These are phyloP conservation scores for Brienomyrus brachyistius DNA, from an alignment of 2,113 vertebrate species.

Conservation along the genomic window DNA sequence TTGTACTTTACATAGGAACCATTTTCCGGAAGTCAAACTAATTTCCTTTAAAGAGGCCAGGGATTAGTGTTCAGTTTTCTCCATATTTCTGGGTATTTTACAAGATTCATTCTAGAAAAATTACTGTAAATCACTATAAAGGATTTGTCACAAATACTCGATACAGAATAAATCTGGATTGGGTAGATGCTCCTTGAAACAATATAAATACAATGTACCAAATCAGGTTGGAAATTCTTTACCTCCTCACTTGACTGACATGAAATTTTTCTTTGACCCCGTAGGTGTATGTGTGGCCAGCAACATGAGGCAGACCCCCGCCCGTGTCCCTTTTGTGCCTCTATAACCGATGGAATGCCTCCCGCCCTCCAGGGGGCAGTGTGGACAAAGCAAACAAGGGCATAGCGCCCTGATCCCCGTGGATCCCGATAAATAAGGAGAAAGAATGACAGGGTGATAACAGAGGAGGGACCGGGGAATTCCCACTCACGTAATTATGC, in stretches of 20 bases:
- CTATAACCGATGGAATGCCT: not conserved
- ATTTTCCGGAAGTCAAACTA: slow-evolving; percentile 29
- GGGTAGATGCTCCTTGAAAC: not conserved
- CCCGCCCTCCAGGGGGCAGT: not conserved
- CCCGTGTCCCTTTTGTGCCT: not conserved
- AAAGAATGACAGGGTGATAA: not conserved
- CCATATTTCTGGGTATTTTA: not conserved
- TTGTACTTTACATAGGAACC: slow-evolving; percentile 9
- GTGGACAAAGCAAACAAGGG: not conserved
- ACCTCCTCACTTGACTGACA: not conserved
- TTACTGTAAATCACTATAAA: not conserved
- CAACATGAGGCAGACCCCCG: not conserved
- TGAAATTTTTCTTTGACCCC: not conserved
- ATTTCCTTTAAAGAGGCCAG: slow-evolving; percentile 13
- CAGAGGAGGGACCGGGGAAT: not conserved
- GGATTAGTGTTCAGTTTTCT: not conserved
- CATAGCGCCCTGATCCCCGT: not conserved
- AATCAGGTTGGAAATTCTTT: not conserved
- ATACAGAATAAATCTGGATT: not conserved
- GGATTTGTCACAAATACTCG: not conserved
- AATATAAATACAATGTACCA: not conserved
- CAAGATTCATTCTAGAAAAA: not conserved
- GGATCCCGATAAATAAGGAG: not conserved
- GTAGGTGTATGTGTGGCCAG: not conserved
- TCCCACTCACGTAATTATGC: not conserved